Percentiles rank a stretch among this genome's conserved stretches.
Conservation (phyloP, 2,888 invertebrate genomes). For the Hybos culiciformis region DNA sequence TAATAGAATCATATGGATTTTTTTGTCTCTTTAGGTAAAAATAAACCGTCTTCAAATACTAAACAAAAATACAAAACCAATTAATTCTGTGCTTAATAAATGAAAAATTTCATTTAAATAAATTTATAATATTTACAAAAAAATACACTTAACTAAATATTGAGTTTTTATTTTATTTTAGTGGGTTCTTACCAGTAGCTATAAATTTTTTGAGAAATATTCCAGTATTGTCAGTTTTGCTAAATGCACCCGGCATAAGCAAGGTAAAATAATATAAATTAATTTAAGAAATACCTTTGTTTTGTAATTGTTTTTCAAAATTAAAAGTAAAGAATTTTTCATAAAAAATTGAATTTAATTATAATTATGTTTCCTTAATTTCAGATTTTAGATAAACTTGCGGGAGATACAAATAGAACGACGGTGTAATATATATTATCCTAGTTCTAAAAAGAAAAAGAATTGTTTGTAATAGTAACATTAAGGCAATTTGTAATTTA, state of each 20-base stretch:
- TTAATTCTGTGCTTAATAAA: slow-evolving; percentile 1
- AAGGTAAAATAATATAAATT: not conserved
- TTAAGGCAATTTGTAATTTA: no score
- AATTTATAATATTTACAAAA: no score
- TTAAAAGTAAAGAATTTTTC: no score
- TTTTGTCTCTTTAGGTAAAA: slow-evolving; percentile 64
- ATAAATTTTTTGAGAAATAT: slow-evolving; percentile 89
- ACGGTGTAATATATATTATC: not conserved
- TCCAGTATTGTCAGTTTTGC: slow-evolving; percentile 76
- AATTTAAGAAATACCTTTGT: no score
- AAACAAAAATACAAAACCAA: slow-evolving; percentile 4
- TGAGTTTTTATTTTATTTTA: slow-evolving; percentile 33
- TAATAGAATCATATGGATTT: slow-evolving; percentile 94
- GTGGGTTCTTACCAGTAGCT: slow-evolving; percentile 94
- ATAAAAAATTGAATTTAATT: no score
- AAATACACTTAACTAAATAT: slow-evolving; percentile 6
- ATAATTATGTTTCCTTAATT: not conserved
- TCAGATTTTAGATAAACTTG: not conserved
- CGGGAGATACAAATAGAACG: not conserved
- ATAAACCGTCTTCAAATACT: not conserved
- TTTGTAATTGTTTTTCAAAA: no score
- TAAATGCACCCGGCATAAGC: slow-evolving; percentile 57
- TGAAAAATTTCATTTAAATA: no score
- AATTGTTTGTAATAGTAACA: no score
- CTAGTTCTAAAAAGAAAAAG: no score